phyloP scores from a whole-genome alignment of 2,113 vertebrate species.

The Amblyornis subalaris region DNA sequence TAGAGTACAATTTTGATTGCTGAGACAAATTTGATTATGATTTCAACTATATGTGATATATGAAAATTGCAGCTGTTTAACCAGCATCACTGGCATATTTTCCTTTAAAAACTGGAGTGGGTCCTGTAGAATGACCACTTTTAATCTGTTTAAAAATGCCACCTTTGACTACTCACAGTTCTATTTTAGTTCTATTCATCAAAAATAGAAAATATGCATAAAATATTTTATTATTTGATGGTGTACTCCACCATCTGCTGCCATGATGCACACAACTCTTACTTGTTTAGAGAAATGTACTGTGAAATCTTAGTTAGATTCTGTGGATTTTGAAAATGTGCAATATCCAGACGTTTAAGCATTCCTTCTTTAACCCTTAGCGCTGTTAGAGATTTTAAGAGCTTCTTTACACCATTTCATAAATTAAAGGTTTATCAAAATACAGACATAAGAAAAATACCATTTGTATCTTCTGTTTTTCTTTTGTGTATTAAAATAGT shows the following conservation, averaged over 20 bases:
- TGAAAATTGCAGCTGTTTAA: slow-evolving; percentile 8
- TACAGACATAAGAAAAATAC: neutral
- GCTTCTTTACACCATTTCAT: slow-evolving; percentile 25
- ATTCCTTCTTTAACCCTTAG: slow-evolving; percentile 55
- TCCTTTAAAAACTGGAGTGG: neutral
- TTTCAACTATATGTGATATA: neutral
- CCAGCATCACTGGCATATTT: neutral
- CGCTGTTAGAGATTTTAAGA: neutral
- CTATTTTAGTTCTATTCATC: neutral
- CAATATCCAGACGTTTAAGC: neutral
- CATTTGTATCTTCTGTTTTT: neutral
- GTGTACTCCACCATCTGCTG: neutral
- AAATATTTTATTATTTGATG: slow-evolving; percentile 15
- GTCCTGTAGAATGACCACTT: neutral
- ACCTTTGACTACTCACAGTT: neutral
- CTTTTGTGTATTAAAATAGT: slow-evolving; percentile 19
- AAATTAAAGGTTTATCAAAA: slow-evolving; percentile 50
- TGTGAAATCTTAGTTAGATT: neutral
- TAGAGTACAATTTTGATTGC: neutral
- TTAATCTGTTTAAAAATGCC: neutral
- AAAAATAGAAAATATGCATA: neutral
- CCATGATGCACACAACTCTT: neutral
- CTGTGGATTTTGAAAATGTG: neutral
- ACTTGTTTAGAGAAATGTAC: neutral
- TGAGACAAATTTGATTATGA: slow-evolving; percentile 5